Evolutionary conservation across 2,888 invertebrate species (phyloP).

Genomic region (Chrysolina haemoptera): DNA sequence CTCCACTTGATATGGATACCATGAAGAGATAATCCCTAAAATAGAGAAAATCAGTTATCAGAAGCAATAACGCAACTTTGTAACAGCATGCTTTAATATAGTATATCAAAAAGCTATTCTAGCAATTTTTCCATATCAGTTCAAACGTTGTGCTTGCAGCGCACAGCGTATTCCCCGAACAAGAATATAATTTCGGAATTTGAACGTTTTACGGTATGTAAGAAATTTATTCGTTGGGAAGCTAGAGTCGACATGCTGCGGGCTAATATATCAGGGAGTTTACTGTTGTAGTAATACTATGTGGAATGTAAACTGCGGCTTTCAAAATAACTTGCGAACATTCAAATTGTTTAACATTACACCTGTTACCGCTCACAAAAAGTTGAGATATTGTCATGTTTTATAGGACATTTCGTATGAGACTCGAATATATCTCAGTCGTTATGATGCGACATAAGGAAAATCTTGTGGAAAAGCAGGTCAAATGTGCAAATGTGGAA

Average conservation of each 20-base stretch:
- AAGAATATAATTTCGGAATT: slow-evolving; percentile 27
- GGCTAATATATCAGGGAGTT: slow-evolving; percentile 29
- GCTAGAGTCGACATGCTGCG: slow-evolving; percentile 28
- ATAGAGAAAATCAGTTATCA: too few relatives aligned
- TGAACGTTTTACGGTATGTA: slow-evolving; percentile 28
- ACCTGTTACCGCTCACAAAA: background rate
- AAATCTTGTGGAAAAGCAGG: too few relatives aligned
- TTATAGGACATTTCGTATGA: background rate
- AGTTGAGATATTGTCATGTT: background rate
- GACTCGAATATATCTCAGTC: too few relatives aligned
- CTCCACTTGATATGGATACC: too few relatives aligned
- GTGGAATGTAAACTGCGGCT: slow-evolving; percentile 28
- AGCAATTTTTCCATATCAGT: slow-evolving; percentile 18
- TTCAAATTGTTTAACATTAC: slow-evolving; percentile 13
- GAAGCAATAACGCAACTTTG: too few relatives aligned
- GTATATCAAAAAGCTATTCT: background rate
- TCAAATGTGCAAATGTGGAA: too few relatives aligned
- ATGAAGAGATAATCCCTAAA: too few relatives aligned
- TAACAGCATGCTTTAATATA: too few relatives aligned
- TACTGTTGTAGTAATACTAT: slow-evolving; percentile 24
- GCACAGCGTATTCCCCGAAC: slow-evolving; percentile 1
- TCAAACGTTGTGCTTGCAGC: slow-evolving; percentile 2
- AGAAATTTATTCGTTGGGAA: slow-evolving; percentile 30
- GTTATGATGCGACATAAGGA: too few relatives aligned
- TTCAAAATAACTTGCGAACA: slow-evolving; percentile 24